phyloP scores from a whole-genome alignment of 2,888 invertebrate genomes.

The Tachina fera region DNA sequence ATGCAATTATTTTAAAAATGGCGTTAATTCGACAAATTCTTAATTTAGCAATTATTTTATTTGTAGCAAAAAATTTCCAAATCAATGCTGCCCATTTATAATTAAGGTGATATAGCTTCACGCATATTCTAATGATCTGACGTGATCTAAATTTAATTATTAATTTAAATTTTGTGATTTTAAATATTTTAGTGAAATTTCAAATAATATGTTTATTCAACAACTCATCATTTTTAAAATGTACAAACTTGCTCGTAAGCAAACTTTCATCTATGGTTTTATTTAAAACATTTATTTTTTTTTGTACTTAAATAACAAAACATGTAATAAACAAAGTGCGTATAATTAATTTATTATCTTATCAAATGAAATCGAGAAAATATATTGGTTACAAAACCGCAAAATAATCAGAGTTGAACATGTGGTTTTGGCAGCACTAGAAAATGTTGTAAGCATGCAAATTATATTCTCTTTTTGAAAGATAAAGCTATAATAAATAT shows the following conservation, averaged over 20 bases:
- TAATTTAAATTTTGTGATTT: too few species aligned
- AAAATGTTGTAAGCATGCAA: background rate
- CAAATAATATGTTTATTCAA: too few species aligned
- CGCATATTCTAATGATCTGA: too few species aligned
- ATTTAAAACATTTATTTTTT: background rate
- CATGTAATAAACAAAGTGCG: constrained; percentile 15
- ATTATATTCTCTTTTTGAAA: background rate
- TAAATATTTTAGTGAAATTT: too few species aligned
- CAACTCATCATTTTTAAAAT: too few species aligned
- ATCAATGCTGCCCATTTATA: too few species aligned
- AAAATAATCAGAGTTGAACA: constrained; percentile 50
- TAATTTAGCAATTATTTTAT: too few species aligned
- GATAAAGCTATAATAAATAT: background rate
- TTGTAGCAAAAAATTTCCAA: too few species aligned
- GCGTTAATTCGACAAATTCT: too few species aligned
- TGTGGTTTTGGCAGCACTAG: constrained; percentile 40
- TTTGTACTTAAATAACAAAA: constrained; percentile 2
- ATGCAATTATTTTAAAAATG: too few species aligned
- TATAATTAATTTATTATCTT: constrained; percentile 62
- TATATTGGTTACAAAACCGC: constrained; percentile 59
- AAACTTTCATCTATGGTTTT: constrained; percentile 5
- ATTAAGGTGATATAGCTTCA: too few species aligned
- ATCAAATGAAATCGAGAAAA: constrained; percentile 52
- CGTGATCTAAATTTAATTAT: too few species aligned
- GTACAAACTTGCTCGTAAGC: background rate